A percentile compares a stretch with the other conserved stretches of the same genome.
Evolutionary conservation across 1,140 invertebrate species (phyloP).

Genomic region (Oncopodura yosiiana): DNA sequence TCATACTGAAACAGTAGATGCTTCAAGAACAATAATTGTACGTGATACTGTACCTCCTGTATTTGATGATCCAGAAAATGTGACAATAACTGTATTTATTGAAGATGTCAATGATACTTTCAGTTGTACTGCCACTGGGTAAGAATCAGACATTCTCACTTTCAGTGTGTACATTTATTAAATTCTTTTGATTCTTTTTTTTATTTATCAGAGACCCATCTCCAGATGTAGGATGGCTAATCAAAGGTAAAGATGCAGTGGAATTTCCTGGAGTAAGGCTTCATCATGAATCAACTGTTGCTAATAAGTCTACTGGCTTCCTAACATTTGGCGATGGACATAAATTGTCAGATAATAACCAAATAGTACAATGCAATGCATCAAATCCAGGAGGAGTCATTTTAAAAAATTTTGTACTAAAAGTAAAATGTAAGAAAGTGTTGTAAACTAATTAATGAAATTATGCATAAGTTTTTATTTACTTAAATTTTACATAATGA

Average conservation of each 20-base stretch:
- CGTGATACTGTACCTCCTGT: slow-evolving; percentile 8
- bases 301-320: no score
- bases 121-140: slow-evolving; percentile 11
- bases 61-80: slow-evolving; percentile 12
- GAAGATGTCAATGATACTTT: slow-evolving; percentile 9
- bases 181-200: background rate
- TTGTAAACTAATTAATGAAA: background rate
- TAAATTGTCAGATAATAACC: slow-evolving; percentile 2
- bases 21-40: background rate
- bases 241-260: slow-evolving; percentile 6
- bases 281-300: no score
- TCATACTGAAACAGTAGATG: slow-evolving; percentile 4
- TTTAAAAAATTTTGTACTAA: slow-evolving; percentile 9
- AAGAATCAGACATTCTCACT: background rate
- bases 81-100: background rate
- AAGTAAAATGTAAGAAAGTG: background rate
- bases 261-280: background rate
- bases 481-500: no score
- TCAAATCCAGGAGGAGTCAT: slow-evolving; percentile 19
- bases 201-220: slow-evolving; percentile 12
- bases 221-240: slow-evolving; percentile 1
- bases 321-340: background rate
- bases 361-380: no score
- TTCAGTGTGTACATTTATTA: background rate
- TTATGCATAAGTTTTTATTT: no score